Base-by-base conservation (phyloP, 1,140 invertebrate genomes). In the Scaptomyza graminum region DNA sequence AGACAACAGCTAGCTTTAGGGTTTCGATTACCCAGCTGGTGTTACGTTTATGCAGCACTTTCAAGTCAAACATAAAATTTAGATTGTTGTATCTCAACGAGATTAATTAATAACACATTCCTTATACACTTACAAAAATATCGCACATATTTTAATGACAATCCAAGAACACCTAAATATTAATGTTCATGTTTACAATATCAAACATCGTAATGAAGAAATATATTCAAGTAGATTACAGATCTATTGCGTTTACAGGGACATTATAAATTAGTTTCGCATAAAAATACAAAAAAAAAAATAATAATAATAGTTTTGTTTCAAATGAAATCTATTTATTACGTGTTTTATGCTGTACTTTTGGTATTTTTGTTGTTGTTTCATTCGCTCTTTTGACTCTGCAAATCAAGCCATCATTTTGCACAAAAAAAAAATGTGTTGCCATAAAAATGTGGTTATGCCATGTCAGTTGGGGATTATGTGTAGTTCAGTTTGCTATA, bases 321-420 rank as follows among this genome's bases (percentile, higher is more conserved):
- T 41, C 11, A 34, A 12, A 28, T 50, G 54, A 50, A 49, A 3
- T 47, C 49, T 13, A 50, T 51, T 22, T 51, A 54, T 54, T 44
- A 63, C 61, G 15, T 63, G 50, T 54, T 15, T n/a, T 34, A 16
- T 54, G 41, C 37, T 54, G 41, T 22, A 7, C 1, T n/a, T 11
- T 25, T 46, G 43, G 5, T 44, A 16, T 44, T 44, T 8, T 11
- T 22, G 3, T 16, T 22, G 9, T 22, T 28, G 18, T 51, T 9
- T 7, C 16, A n/a, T 34, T 25, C 31, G 18, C 55, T 22, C 13
- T 50, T 70, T 50, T 50, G 52, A 52, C 8, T 13, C 12, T 11
- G 15, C 64, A 51, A 54, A 72, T 72, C 55, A 72, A 72, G 69
- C 50, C 69, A 67, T 72, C 69, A 67, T 61, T 28, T 50, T 52